Conservation (phyloP, 2,113 vertebrate species). For the Bubo blakistoni region DNA sequence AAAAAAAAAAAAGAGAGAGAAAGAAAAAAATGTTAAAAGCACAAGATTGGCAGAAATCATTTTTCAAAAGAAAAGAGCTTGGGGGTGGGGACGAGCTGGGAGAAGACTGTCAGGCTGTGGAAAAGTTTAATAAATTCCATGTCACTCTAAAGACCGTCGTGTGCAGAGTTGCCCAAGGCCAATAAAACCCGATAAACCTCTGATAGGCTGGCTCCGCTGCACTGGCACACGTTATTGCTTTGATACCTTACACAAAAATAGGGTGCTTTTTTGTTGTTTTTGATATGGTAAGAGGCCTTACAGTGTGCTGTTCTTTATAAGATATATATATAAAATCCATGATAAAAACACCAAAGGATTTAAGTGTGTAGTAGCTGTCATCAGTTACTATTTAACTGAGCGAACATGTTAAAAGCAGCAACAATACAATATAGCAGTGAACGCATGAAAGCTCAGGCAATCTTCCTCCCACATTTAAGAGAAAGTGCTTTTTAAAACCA, state of each 20-base stretch:
- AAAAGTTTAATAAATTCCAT: constrained; percentile 72
- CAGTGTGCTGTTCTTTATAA: constrained; percentile 37
- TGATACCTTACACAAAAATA: constrained; percentile 19
- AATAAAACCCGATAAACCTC: constrained; percentile 50
- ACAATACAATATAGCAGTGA: constrained; percentile 63
- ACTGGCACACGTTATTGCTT: constrained; percentile 2
- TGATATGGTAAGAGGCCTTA: constrained; percentile 55
- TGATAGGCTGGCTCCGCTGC: constrained; percentile 36
- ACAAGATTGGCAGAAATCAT: constrained; percentile 59
- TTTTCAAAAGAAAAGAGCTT: constrained; percentile 44
- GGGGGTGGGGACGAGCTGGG: constrained; percentile 40
- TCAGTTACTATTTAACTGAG: constrained; percentile 57
- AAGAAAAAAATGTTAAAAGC: neutral
- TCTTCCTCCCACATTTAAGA: constrained; percentile 55
- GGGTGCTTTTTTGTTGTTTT: constrained; percentile 29
- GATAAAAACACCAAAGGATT: constrained; percentile 27
- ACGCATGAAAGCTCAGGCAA: constrained; percentile 60
- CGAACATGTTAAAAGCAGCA: constrained; percentile 43
- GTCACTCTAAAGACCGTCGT: constrained; percentile 68
- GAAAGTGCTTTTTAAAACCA: constrained; percentile 49
- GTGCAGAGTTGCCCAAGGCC: constrained; percentile 57
- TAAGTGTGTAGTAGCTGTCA: constrained; percentile 33
- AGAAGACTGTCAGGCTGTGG: constrained; percentile 53
- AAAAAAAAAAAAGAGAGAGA: neutral
- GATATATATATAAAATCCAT: constrained; percentile 34